A percentile compares a stretch with the other conserved stretches of the same genome.
phyloP scores from a whole-genome alignment of 2,113 vertebrate species.

The Syrmaticus mikado region DNA sequence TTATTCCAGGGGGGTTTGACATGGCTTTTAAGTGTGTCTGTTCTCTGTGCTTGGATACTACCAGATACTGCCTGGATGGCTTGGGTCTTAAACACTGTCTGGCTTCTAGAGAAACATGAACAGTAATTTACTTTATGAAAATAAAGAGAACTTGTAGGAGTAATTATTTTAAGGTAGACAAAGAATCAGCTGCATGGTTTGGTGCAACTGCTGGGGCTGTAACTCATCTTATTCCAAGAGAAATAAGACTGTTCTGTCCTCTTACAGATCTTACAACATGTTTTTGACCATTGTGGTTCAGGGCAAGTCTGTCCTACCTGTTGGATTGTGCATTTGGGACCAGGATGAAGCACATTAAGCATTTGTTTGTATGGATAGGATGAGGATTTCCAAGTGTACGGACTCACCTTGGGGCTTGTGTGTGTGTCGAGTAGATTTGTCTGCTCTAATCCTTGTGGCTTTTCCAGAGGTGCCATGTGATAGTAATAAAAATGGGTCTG shows the following conservation, averaged over 20 bases:
- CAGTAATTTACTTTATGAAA: neutral
- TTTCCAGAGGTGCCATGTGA: conserved; percentile 5
- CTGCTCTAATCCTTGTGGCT: conserved; percentile 3
- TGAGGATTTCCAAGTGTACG: neutral
- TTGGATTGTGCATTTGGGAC: neutral
- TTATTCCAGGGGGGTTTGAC: neutral
- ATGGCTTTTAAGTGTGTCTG: neutral
- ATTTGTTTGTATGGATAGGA: neutral
- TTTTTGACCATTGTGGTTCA: neutral
- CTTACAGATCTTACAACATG: rapidly evolving
- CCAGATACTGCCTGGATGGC: neutral
- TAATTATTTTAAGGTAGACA: neutral
- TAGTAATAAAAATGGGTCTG: neutral
- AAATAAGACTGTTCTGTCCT: neutral
- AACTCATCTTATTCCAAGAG: neutral
- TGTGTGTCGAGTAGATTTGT: neutral
- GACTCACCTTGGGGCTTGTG: neutral
- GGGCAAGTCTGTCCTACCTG: neutral
- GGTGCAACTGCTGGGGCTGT: neutral
- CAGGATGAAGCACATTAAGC: neutral
- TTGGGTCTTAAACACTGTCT: neutral
- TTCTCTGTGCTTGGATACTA: neutral
- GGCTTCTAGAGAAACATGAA: neutral
- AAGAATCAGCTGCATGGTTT: neutral
- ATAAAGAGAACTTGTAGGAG: neutral